These are phyloP conservation scores for Tiphia femorata DNA, from an alignment of 2,888 invertebrate genomes.

Conservation along the genomic window DNA sequence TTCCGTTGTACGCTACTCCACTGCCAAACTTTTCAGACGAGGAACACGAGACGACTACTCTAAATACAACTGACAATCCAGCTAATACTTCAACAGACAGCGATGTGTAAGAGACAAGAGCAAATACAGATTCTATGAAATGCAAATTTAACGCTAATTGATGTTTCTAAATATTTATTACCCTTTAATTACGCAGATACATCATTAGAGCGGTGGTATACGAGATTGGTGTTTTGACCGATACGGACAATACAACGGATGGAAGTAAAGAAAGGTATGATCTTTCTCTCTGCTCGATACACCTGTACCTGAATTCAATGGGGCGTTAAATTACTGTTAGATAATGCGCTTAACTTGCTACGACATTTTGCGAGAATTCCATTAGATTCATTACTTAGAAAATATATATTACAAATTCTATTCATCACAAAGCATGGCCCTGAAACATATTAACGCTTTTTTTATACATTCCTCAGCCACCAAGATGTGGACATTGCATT, in stretches of 20 bases:
- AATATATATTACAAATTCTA: too few relatives aligned
- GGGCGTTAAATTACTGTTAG: background rate
- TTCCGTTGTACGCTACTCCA: constrained; percentile 12
- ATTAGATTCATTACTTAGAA: too few relatives aligned
- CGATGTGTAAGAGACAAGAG: constrained; percentile 25
- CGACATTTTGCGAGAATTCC: too few relatives aligned
- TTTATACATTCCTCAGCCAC: too few relatives aligned
- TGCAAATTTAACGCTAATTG: background rate
- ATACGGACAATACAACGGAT: constrained; percentile 65
- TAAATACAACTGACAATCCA: background rate
- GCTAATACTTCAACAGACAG: constrained; percentile 12
- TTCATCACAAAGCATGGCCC: too few relatives aligned
- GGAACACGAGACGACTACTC: constrained; percentile 2
- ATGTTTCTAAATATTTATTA: background rate
- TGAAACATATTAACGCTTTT: too few relatives aligned
- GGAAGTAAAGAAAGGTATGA: constrained; percentile 64
- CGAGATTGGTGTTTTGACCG: constrained; percentile 74
- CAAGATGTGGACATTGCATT: constrained; percentile 37
- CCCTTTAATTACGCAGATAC: constrained; percentile 64
- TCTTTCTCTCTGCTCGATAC: background rate
- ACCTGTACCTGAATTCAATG: background rate
- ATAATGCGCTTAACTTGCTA: too few relatives aligned
- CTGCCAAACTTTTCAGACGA: constrained; percentile 2
- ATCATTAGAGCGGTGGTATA: constrained; percentile 74
- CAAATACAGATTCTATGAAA: too few relatives aligned